These are phyloP conservation scores for Podarcis cretensis DNA, from an alignment of 2,113 vertebrate species.

Conservation along the genomic window DNA sequence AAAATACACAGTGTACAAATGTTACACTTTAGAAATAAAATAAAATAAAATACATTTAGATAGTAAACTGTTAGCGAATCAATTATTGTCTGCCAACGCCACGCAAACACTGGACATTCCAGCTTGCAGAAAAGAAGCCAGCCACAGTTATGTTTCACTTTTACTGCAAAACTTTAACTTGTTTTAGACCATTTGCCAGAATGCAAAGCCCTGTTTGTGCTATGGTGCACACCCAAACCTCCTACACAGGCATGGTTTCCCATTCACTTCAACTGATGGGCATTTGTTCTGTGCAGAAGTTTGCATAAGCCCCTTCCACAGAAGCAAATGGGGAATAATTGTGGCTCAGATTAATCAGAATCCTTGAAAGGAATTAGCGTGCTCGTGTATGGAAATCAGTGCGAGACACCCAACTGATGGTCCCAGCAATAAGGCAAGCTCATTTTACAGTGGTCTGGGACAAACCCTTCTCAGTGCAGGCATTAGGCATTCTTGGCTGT, in stretches of 20 bases:
- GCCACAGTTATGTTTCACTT: constrained; percentile 19
- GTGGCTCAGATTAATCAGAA: not conserved
- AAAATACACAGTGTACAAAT: constrained; percentile 47
- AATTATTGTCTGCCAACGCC: constrained; percentile 27
- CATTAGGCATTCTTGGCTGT: no score
- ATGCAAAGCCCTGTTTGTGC: not conserved
- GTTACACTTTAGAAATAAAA: constrained; percentile 51
- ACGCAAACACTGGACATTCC: constrained; percentile 39
- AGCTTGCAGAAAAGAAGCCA: constrained; percentile 28
- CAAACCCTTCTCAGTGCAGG: no score
- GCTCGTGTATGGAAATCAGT: no score
- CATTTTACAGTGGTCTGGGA: no score
- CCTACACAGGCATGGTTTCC: not conserved
- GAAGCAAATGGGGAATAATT: not conserved
- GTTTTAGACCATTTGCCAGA: not conserved
- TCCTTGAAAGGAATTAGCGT: no score
- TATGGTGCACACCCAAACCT: not conserved
- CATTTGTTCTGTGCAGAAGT: not conserved
- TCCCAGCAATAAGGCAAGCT: no score
- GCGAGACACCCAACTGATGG: no score
- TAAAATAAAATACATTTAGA: constrained; percentile 50
- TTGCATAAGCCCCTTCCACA: not conserved
- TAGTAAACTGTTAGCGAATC: constrained; percentile 40
- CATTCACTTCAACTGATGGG: not conserved
- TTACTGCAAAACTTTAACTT: not conserved